phyloP scores from a whole-genome alignment of 2,797 vertebrate genomes.

The Sebastes nivosus region DNA sequence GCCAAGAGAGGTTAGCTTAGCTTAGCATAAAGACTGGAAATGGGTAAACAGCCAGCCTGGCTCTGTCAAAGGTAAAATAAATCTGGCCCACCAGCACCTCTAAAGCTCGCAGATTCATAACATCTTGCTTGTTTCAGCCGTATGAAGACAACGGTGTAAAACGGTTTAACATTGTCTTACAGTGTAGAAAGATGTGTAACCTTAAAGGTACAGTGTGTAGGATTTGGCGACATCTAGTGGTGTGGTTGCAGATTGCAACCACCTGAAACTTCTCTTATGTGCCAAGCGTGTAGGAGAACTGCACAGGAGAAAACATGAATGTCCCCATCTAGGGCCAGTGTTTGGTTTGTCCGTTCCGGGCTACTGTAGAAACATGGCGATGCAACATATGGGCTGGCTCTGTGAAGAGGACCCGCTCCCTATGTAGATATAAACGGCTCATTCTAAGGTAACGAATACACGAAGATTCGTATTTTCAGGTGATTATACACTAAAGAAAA shows the following conservation, averaged over 20 bases:
- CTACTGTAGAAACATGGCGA: not conserved
- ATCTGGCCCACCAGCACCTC: not conserved
- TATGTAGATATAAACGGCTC: not conserved
- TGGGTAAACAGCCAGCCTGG: not conserved
- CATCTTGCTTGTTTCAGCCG: not conserved
- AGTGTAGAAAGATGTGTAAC: not conserved
- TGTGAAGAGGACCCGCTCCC: not conserved
- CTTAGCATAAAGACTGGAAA: not conserved
- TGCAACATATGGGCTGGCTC: too few relatives aligned
- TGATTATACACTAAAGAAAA: not conserved
- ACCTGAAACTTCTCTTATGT: not conserved
- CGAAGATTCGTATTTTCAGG: rapidly evolving
- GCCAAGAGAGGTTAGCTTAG: not conserved
- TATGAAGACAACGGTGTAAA: not conserved
- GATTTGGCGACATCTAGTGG: not conserved
- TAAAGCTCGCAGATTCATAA: not conserved
- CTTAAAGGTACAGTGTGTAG: not conserved
- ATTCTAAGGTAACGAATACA: not conserved
- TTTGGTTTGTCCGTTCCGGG: not conserved
- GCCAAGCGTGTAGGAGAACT: not conserved
- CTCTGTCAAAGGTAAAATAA: not conserved
- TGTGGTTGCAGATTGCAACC: not conserved
- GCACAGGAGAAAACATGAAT: not conserved
- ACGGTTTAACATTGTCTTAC: not conserved
- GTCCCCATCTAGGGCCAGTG: not conserved